Evolutionary conservation across 2,113 vertebrate species (phyloP).

Genomic region (Rhizomys pruinosus): DNA sequence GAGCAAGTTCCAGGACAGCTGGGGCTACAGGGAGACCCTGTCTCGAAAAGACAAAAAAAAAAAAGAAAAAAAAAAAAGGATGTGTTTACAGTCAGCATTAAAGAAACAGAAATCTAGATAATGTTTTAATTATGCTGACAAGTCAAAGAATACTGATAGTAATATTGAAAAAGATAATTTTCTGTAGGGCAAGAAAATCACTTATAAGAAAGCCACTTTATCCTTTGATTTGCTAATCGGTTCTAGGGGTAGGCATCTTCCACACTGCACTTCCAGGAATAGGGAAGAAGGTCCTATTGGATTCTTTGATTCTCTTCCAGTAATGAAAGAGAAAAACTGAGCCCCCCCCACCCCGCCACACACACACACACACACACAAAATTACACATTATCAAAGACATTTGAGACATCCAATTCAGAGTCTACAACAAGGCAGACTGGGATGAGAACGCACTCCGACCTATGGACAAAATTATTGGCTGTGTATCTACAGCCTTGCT

Average conservation of each 20-base stretch:
- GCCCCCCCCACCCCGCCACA: no score
- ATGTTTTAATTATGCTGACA: conserved; percentile 64
- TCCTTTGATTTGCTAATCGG: conserved; percentile 71
- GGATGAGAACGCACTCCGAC: neutral
- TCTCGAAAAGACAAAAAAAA: no score
- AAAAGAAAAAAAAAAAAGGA: no score
- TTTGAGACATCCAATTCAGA: conserved; percentile 41
- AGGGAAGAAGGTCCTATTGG: conserved; percentile 29
- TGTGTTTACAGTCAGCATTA: neutral
- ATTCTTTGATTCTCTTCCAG: conserved; percentile 55
- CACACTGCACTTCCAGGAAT: neutral
- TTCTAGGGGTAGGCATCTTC: neutral
- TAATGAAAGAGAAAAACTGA: conserved; percentile 35
- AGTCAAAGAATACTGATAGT: conserved; percentile 61
- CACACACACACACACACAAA: no score
- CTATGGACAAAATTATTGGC: conserved; percentile 17
- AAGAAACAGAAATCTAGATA: conserved; percentile 69
- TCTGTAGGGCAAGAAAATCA: conserved; percentile 55
- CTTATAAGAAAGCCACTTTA: conserved; percentile 60
- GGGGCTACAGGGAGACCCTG: no score
- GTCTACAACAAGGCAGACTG: neutral
- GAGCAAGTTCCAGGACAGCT: no score
- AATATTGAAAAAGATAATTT: conserved; percentile 68
- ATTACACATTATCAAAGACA: neutral
- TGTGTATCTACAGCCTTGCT: neutral